Conservation (phyloP, 2,113 vertebrate genomes). For the Lophotis ruficrista region DNA sequence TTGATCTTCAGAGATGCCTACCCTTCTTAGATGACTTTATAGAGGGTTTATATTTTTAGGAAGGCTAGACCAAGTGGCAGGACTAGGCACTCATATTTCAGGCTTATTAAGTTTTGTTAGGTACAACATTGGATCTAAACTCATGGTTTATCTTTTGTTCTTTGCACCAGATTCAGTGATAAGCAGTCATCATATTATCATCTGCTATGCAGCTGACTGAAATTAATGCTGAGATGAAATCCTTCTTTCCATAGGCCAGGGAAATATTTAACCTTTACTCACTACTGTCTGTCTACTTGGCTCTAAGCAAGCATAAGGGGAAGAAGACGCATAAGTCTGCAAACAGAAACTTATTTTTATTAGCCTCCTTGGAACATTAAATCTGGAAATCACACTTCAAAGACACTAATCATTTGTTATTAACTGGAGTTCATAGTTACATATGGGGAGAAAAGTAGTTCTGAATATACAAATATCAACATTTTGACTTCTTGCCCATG, state of each 20-base stretch:
- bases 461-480: neutral
- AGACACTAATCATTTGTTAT: neutral
- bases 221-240: constrained; percentile 7
- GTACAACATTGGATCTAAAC: neutral
- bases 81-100: neutral
- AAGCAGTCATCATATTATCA: neutral
- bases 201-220: neutral
- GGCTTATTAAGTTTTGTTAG: neutral
- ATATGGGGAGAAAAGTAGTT: neutral
- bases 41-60: neutral
- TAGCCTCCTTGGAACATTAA: neutral
- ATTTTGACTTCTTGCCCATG: neutral
- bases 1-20: neutral
- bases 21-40: neutral
- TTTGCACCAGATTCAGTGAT: neutral
- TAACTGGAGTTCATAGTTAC: neutral
- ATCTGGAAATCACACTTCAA: neutral
- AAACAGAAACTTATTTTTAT: neutral
- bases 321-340: neutral
- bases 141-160: neutral
- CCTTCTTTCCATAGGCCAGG: neutral
- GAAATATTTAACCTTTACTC: neutral
- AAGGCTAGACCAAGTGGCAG: neutral
- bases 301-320: neutral
- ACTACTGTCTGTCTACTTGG: neutral